A percentile compares a stretch with the other conserved stretches of the same genome.
These are phyloP conservation scores for Deilephila elpenor DNA, from an alignment of 2,888 invertebrate genomes.

Conservation along the genomic window DNA sequence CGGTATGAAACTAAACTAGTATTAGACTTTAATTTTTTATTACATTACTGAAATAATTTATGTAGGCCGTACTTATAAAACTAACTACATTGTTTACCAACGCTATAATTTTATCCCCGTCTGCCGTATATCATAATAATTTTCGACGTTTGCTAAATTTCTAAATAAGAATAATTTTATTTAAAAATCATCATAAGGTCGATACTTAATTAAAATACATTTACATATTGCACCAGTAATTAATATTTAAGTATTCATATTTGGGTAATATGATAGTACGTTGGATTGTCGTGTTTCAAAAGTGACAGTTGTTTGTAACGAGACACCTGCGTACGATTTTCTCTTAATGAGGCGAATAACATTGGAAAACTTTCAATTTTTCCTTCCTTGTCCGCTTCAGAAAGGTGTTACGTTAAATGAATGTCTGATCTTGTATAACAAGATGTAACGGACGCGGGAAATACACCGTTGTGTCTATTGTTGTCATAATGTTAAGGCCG, in stretches of 20 bases:
- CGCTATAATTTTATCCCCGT: too few relatives aligned
- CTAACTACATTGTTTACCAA: background rate
- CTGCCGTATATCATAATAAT: too few relatives aligned
- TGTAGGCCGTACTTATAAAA: background rate
- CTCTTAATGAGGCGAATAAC: conserved; percentile 55
- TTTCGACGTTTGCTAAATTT: too few relatives aligned
- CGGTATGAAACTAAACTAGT: conserved; percentile 50
- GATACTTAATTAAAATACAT: too few relatives aligned
- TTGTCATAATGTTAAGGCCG: conserved; percentile 79
- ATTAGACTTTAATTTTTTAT: background rate
- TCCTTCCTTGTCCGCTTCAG: conserved; percentile 60
- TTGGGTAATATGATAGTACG: conserved; percentile 49
- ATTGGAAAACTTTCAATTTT: conserved; percentile 58
- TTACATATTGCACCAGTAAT: background rate
- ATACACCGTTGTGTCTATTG: conserved; percentile 73
- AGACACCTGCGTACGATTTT: conserved; percentile 55
- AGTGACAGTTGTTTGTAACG: conserved; percentile 56
- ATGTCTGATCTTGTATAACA: conserved; percentile 75
- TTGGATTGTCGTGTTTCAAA: conserved; percentile 58
- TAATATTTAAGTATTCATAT: background rate
- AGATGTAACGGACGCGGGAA: conserved; percentile 80
- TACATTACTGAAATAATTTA: too few relatives aligned
- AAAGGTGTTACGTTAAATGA: conserved; percentile 60
- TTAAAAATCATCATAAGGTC: too few relatives aligned
- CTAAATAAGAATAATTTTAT: too few relatives aligned